Percentiles rank a stretch among this genome's conserved stretches.
Conservation (phyloP, 2,888 invertebrate species). For the Drosophila borealis region DNA sequence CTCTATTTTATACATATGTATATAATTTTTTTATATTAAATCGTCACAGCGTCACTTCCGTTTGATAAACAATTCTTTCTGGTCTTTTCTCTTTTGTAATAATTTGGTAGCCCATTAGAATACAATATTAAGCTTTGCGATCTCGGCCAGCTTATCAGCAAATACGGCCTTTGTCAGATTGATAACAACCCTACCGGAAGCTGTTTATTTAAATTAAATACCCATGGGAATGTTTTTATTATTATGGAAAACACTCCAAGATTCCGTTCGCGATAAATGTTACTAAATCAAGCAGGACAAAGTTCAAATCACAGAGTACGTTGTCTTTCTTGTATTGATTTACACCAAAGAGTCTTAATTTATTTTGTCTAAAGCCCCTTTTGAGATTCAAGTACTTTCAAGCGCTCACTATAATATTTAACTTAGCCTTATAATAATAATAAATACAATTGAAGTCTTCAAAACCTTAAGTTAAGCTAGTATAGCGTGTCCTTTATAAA, state of each 20-base stretch:
- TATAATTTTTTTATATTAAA: constrained; percentile 1
- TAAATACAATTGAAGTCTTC: no score
- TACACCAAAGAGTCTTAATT: no score
- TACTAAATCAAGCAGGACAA: neutral
- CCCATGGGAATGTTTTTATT: neutral
- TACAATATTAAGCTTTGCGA: constrained; percentile 18
- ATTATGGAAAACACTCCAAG: neutral
- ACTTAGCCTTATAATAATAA: no score
- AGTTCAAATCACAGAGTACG: neutral
- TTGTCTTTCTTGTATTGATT: no score
- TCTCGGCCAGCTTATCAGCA: constrained; percentile 39
- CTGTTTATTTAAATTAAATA: constrained; percentile 7
- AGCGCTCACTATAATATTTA: no score
- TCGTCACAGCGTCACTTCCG: constrained; percentile 33
- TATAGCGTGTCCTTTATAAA: no score
- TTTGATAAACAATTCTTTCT: constrained; percentile 35
- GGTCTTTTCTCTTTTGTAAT: constrained; percentile 18
- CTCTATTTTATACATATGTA: neutral
- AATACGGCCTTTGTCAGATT: constrained; percentile 20
- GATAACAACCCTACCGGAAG: constrained; percentile 39
- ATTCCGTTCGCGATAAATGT: constrained; percentile 6
- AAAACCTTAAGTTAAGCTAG: no score
- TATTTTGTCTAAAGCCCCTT: no score
- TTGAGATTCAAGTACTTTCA: no score
- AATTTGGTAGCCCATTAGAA: constrained; percentile 13